A percentile compares a stretch with the other conserved stretches of the same genome.
Conservation (phyloP, 2,113 vertebrate species). For the Himantopus leucocephalus region DNA sequence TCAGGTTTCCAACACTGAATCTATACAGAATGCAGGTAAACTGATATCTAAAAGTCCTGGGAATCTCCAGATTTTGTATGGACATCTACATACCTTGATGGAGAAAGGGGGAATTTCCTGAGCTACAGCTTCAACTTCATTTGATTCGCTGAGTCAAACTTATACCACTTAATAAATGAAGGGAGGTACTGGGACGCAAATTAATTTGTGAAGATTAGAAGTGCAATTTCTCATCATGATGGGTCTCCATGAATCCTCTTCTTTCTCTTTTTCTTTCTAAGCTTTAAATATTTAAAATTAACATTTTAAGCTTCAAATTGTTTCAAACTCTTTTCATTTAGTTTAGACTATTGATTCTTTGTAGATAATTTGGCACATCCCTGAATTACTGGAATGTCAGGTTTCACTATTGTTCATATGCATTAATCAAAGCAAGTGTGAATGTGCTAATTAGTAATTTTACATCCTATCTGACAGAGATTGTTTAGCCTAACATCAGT, state of each 20-base stretch:
- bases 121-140: neutral
- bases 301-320: neutral
- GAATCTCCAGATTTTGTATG: neutral
- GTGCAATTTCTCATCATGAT: neutral
- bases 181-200: neutral
- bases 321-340: neutral
- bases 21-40: neutral
- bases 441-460: neutral
- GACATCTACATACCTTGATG: rapidly evolving
- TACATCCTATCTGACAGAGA: neutral
- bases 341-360: neutral
- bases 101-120: neutral
- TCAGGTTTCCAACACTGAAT: neutral
- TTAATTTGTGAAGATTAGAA: slow-evolving; percentile 17
- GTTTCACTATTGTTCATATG: neutral
- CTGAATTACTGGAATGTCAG: neutral
- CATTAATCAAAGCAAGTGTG: neutral
- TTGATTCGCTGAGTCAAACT: neutral
- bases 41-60: neutral
- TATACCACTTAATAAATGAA: neutral
- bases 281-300: neutral
- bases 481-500: neutral
- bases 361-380: neutral
- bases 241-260: neutral
- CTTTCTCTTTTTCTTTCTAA: neutral